A percentile compares a stretch with the other conserved stretches of the same genome.
Evolutionary conservation across 2,888 invertebrate genomes (phyloP).

Genomic region (Eucera pruinosa): DNA sequence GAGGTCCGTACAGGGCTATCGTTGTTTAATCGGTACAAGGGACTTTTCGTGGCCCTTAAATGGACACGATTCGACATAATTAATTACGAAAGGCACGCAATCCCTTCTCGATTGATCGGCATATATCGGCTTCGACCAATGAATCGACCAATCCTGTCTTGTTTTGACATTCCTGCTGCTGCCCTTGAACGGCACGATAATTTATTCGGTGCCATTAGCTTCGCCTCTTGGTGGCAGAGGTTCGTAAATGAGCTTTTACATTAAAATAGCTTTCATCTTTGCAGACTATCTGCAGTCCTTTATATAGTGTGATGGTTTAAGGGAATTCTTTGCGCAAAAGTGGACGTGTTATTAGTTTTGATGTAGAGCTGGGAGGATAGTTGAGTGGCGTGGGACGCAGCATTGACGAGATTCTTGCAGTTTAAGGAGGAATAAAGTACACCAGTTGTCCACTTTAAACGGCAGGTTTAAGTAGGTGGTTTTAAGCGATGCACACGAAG

Average conservation of each 20-base stretch:
- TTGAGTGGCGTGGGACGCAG: not conserved
- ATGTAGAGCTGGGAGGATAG: not conserved
- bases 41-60: not conserved
- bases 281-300: not conserved
- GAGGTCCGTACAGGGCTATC: not conserved
- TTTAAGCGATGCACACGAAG: no score
- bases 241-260: conserved; percentile 40
- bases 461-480: no score
- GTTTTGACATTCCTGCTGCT: conserved; percentile 29
- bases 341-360: conserved; percentile 5
- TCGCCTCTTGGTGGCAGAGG: not conserved
- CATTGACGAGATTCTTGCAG: not conserved
- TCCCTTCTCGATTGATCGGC: conserved; percentile 33
- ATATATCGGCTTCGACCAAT: conserved; percentile 9
- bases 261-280: conserved; percentile 19
- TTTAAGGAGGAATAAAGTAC: no score
- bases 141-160: conserved; percentile 24
- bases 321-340: not conserved
- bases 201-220: conserved; percentile 54
- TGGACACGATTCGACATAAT: conserved; percentile 16
- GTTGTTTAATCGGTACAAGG: not conserved
- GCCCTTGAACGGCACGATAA: conserved; percentile 43
- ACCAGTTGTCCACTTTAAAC: no score
- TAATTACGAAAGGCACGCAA: conserved; percentile 45
- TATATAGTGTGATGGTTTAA: not conserved